Evolutionary conservation across 2,888 invertebrate genomes (phyloP).

Genomic region (Lasioglossum calceatum): DNA sequence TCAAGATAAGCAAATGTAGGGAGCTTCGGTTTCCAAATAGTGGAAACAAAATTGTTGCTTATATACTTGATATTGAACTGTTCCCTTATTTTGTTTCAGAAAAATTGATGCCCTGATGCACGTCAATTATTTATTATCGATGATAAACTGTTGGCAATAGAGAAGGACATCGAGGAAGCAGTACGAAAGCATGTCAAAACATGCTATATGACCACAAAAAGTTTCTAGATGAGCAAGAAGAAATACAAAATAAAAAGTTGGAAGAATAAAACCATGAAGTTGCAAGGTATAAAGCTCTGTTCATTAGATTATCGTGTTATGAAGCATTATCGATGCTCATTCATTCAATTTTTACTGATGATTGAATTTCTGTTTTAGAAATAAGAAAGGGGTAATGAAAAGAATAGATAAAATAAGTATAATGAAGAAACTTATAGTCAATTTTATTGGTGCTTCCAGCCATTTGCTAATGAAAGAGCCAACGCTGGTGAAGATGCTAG

Average conservation of each 20-base stretch:
- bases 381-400: constrained; percentile 57
- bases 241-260: constrained; percentile 51
- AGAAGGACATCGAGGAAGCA: constrained; percentile 55
- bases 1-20: constrained; percentile 58
- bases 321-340: too few species aligned
- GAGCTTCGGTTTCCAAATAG: too few species aligned
- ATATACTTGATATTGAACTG: background rate
- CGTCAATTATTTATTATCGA: constrained; percentile 62
- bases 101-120: constrained; percentile 54
- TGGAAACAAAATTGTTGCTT: background rate
- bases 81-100: constrained; percentile 48
- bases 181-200: constrained; percentile 54
- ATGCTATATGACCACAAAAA: constrained; percentile 62
- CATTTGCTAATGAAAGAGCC: constrained; percentile 44
- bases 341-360: background rate
- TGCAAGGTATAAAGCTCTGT: constrained; percentile 51
- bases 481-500: constrained; percentile 65
- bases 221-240: constrained; percentile 69
- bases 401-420: constrained; percentile 68
- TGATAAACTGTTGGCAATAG: constrained; percentile 51
- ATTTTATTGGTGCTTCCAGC: constrained; percentile 65
- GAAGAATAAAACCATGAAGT: constrained; percentile 68
- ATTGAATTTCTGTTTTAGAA: constrained; percentile 55
- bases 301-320: too few species aligned
- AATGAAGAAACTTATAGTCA: constrained; percentile 72